phyloP scores from a whole-genome alignment of 2,888 invertebrate species.

The Conus canariensis region DNA sequence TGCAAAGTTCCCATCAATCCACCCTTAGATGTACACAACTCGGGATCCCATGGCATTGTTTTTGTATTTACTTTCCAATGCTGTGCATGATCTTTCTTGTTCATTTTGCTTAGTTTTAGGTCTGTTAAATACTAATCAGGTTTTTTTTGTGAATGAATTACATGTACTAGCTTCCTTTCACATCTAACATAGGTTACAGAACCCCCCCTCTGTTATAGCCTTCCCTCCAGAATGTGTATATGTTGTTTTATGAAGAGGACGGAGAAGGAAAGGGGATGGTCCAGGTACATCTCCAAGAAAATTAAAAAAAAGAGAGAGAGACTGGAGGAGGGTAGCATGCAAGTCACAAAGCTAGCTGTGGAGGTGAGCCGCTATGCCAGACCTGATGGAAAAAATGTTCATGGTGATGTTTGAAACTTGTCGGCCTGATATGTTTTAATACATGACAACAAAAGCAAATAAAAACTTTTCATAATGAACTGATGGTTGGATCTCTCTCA shows the following conservation, averaged over 20 bases:
- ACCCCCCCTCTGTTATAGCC: neutral
- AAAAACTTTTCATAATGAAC: slow-evolving; percentile 21
- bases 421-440: slow-evolving; percentile 21
- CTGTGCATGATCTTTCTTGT: neutral
- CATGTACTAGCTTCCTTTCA: neutral
- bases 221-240: slow-evolving; percentile 15
- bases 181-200: slow-evolving; percentile 18
- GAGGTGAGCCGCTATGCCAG: neutral
- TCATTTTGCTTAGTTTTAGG: neutral
- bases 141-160: neutral
- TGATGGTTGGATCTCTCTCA: neutral
- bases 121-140: neutral
- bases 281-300: neutral
- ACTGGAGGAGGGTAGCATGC: neutral
- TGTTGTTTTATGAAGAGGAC: neutral
- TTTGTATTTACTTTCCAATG: neutral
- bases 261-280: neutral
- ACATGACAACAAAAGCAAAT: slow-evolving; percentile 18
- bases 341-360: neutral
- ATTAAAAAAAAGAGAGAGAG: neutral
- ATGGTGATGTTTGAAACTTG: slow-evolving; percentile 11
- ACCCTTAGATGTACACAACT: neutral
- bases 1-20: neutral
- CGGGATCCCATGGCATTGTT: neutral
- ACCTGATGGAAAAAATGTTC: slow-evolving; percentile 8